These are phyloP conservation scores for Coreoperca whiteheadi DNA, from an alignment of 2,113 vertebrate species.

Conservation along the genomic window DNA sequence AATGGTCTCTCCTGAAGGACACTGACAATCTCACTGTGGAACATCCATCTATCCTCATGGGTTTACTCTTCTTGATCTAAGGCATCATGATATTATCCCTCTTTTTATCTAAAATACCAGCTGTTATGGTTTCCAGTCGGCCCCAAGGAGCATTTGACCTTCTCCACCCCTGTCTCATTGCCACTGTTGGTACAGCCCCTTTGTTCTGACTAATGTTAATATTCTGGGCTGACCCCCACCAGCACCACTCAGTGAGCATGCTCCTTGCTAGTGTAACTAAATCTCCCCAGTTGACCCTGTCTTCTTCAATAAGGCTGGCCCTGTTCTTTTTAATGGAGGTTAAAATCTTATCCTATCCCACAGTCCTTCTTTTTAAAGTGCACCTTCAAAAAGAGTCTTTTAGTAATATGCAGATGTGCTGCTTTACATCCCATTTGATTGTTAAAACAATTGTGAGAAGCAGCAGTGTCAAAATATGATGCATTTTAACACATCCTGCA, in stretches of 20 bases:
- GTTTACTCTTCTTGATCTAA: conserved; percentile 47
- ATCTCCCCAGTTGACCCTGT: conserved; percentile 63
- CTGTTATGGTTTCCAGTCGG: conserved; percentile 68
- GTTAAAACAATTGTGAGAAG: background rate
- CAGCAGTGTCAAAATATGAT: conserved; percentile 18
- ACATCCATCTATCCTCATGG: conserved; percentile 49
- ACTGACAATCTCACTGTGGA: conserved; percentile 23
- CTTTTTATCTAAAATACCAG: conserved; percentile 53
- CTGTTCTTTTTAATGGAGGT: conserved; percentile 58
- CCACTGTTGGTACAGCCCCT: conserved; percentile 48
- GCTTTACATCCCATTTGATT: conserved; percentile 21
- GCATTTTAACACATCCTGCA: background rate
- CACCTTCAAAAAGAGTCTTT: conserved; percentile 7
- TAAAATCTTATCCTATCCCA: conserved; percentile 57
- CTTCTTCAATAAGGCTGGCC: conserved; percentile 51
- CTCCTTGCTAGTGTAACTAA: conserved; percentile 67
- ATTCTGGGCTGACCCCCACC: conserved; percentile 65
- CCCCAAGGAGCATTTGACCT: conserved; percentile 67
- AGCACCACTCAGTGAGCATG: conserved; percentile 46
- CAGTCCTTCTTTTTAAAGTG: conserved; percentile 10
- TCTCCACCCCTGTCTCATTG: conserved; percentile 51
- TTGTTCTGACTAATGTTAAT: conserved; percentile 73
- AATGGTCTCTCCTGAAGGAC: conserved; percentile 42
- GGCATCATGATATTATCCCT: conserved; percentile 35
- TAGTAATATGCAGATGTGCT: conserved; percentile 18